Evolutionary conservation across 1,140 invertebrate species (phyloP).

Genomic region (Hypsibius dujardini): DNA sequence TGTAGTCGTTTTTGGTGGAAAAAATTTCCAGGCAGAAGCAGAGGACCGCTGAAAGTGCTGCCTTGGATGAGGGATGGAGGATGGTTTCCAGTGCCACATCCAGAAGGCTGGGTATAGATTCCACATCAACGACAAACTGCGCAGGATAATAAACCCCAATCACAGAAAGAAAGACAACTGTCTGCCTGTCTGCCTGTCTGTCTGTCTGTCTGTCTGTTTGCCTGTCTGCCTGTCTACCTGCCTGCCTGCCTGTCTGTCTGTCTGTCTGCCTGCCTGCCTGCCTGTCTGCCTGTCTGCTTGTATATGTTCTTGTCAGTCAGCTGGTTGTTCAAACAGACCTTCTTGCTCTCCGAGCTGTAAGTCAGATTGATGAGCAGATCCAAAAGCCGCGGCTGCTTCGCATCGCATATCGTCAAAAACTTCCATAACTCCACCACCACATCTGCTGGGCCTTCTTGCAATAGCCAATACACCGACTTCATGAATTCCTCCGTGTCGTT

Average conservation of each 20-base stretch:
- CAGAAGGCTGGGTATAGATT: not conserved
- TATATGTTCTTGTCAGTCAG: no score
- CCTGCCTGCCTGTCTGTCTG: no score
- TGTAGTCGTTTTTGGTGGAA: not conserved
- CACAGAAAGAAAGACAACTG: no score
- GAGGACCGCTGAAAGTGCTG: not conserved
- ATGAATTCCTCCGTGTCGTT: constrained; percentile 6
- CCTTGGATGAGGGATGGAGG: not conserved
- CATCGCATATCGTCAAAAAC: constrained; percentile 6
- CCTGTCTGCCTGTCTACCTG: no score
- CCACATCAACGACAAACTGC: not conserved
- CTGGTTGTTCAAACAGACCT: not conserved
- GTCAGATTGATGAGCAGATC: constrained; percentile 7
- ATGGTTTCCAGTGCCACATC: not conserved
- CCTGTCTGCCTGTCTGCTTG: no score
- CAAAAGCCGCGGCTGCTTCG: constrained; percentile 8
- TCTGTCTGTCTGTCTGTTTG: no score
- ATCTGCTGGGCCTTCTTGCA: not conserved
- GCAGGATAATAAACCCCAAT: not conserved
- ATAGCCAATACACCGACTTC: not conserved
- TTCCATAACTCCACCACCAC: constrained; percentile 2
- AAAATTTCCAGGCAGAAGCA: constrained; percentile 1
- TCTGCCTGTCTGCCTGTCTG: no score
- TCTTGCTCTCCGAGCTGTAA: not conserved
- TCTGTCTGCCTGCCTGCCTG: no score